Base-by-base conservation (phyloP, 2,113 vertebrate genomes). In the Eulemur rufifrons region DNA sequence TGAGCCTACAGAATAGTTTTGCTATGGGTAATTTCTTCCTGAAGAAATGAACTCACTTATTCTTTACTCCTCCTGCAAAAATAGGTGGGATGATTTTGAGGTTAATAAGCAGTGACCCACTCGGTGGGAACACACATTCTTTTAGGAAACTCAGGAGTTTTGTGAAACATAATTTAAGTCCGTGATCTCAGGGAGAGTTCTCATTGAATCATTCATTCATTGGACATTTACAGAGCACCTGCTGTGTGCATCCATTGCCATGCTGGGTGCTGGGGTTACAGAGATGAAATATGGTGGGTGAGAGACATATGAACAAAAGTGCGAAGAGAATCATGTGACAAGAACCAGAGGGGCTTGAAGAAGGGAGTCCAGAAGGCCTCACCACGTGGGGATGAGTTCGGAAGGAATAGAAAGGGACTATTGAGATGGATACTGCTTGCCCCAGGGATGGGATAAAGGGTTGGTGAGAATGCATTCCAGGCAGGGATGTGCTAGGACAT, bases 91-190 rank as follows among this genome's bases (percentile, higher is more conserved):
- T 76, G 32, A 50, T 64, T 92, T 93, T 47, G 69, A 68, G 52
- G 13, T n/a, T 93, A 64, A 45, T 92, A 64, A 69, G 1, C 50
- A 59, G 23, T 85, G 92, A 73, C 59, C 54, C 42, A 77, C 37
- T 59, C 77, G 34, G 15, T 68, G 68, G 52, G 42, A 94, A 76
- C 66, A 45, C 39, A 32, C 2, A 14, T 32, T 50, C 45, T 96
- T 78, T 94, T 82, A 86, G 86, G 94, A 71, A 88, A 88, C 59
- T 85, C 29, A 69, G 84, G 34, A 37, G 25, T 86, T 82, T 37
- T 27, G 10, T 73, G 50, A 39, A 34, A 80, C 37, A 2, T 83
- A 80, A 42, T 63, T 90, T 73, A 76, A 74, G 56, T 64, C 34
- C 73, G 13, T 64, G 45, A 82, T 73, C 59, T 71, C 45, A 32